phyloP scores from a whole-genome alignment of 2,888 invertebrate genomes.

The Pandemis corylana region DNA sequence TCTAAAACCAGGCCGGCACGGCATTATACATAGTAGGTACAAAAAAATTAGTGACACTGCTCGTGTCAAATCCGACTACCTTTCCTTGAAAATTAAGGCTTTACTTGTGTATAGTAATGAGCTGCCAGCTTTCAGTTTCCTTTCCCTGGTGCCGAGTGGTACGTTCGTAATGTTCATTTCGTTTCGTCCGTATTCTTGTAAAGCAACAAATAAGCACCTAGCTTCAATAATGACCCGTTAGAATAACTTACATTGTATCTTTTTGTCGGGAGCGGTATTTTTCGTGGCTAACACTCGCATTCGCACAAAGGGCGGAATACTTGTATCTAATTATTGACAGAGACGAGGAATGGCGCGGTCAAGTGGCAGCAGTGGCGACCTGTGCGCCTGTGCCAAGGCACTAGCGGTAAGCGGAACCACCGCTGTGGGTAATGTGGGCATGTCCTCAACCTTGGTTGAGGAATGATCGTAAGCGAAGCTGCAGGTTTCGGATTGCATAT shows the following conservation, averaged over 20 bases:
- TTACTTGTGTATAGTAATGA: neutral
- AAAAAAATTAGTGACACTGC: too few species aligned
- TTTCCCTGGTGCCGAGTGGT: neutral
- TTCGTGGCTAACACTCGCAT: slow-evolving; percentile 44
- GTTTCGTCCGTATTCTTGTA: slow-evolving; percentile 14
- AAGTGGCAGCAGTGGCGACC: slow-evolving; percentile 45
- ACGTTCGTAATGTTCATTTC: neutral
- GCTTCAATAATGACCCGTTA: slow-evolving; percentile 33
- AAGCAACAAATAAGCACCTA: slow-evolving; percentile 30
- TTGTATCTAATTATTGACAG: slow-evolving; percentile 49
- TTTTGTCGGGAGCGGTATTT: slow-evolving; percentile 37
- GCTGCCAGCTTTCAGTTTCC: slow-evolving; percentile 3
- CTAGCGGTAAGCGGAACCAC: slow-evolving; percentile 11
- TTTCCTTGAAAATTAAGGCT: too few species aligned
- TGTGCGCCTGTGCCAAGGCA: slow-evolving; percentile 29
- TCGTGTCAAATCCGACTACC: too few species aligned
- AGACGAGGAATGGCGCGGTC: slow-evolving; percentile 52
- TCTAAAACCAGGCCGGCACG: too few species aligned
- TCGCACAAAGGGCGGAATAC: slow-evolving; percentile 46
- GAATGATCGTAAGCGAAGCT: too few species aligned
- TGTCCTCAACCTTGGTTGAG: too few species aligned
- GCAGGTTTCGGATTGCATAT: too few species aligned
- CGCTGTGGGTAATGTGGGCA: too few species aligned
- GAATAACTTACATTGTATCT: slow-evolving; percentile 36
- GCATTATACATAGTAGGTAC: too few species aligned